Evolutionary conservation across 2,797 vertebrate genomes (phyloP).

Genomic region (Coregonus sp.): DNA sequence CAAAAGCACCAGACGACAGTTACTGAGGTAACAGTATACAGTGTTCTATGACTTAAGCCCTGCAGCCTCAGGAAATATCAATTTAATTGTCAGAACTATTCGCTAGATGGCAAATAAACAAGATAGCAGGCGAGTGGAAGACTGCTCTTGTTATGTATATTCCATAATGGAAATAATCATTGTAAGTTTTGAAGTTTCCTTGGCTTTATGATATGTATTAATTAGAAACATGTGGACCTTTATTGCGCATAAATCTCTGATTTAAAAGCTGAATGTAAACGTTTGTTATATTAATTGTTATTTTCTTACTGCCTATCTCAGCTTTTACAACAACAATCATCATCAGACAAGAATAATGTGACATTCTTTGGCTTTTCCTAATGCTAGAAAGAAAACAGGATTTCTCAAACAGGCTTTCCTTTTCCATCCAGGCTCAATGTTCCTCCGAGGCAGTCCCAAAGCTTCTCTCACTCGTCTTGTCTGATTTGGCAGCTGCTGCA

Average conservation of each 20-base stretch:
- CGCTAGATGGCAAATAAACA: not conserved
- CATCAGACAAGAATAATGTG: not conserved
- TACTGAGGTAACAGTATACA: constrained; percentile 8
- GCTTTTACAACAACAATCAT: not conserved
- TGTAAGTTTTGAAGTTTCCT: not conserved
- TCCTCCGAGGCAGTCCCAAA: not conserved
- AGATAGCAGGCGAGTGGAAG: not conserved
- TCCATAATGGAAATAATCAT: constrained; percentile 3
- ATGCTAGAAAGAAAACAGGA: no score
- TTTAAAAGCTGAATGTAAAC: not conserved
- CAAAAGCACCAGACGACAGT: constrained; percentile 3
- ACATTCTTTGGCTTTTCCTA: not conserved
- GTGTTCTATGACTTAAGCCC: not conserved
- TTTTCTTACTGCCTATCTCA: not conserved
- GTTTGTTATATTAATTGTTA: not conserved
- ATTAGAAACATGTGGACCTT: not conserved
- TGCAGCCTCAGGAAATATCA: not conserved
- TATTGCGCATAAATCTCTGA: not conserved
- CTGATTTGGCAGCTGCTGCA: not conserved
- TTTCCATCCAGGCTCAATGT: not conserved
- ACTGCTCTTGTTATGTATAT: not conserved
- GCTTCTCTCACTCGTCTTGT: not conserved
- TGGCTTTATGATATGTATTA: not conserved
- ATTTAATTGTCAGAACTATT: constrained; percentile 13
- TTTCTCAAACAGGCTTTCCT: not conserved